These are phyloP conservation scores for Bothrops jararaca DNA, from an alignment of 2,113 vertebrate genomes.

Conservation along the genomic window DNA sequence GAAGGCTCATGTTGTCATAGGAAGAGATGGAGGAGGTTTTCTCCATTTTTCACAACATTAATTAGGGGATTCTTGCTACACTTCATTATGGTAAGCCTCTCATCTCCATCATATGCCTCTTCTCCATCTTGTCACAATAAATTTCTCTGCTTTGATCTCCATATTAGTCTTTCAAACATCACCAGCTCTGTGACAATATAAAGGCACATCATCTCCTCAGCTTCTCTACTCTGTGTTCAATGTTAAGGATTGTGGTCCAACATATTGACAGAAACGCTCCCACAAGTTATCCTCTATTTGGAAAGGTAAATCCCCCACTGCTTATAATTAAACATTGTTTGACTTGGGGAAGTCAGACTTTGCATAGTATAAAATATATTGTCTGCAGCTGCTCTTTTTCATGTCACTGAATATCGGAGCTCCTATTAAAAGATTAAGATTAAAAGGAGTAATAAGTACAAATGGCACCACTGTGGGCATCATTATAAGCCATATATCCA, in stretches of 20 bases:
- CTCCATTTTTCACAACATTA: background rate
- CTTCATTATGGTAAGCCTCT: background rate
- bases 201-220: too few species aligned
- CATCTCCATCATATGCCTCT: background rate
- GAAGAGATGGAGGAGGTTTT: background rate
- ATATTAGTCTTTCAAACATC: background rate
- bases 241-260: background rate
- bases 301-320: background rate
- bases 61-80: background rate
- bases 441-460: background rate
- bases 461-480: background rate
- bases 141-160: background rate
- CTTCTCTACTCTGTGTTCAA: background rate
- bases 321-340: background rate
- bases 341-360: background rate
- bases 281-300: background rate
- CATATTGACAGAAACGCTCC: background rate
- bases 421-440: background rate
- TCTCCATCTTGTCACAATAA: background rate
- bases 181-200: too few species aligned
- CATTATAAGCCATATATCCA: background rate
- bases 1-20: background rate
- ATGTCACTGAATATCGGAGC: background rate
- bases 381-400: background rate
- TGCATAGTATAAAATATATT: background rate